Percentiles rank a stretch among this genome's conserved stretches.
phyloP scores from a whole-genome alignment of 2,888 invertebrate genomes.

The Dyspetes luteomarginatus region DNA sequence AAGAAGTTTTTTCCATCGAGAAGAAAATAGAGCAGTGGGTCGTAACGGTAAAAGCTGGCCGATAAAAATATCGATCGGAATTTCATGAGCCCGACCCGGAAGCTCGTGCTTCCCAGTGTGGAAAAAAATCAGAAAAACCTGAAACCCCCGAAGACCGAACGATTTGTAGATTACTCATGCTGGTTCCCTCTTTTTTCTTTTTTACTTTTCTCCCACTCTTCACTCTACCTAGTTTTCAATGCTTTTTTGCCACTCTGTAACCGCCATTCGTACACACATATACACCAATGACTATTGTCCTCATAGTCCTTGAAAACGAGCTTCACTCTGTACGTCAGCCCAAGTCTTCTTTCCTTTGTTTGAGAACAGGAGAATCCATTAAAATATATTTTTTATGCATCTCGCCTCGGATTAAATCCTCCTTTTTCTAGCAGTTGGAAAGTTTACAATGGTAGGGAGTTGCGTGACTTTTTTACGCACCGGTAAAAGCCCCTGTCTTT shows the following conservation, averaged over 20 bases:
- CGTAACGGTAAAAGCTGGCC: conserved; percentile 42
- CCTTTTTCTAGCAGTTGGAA: too few species aligned
- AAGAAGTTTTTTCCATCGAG: background rate
- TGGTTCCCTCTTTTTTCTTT: conserved; percentile 17
- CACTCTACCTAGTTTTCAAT: conserved; percentile 7
- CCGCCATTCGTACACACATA: background rate
- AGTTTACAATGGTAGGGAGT: too few species aligned
- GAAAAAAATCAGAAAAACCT: conserved; percentile 69
- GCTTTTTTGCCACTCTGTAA: conserved; percentile 43
- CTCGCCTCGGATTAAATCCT: background rate
- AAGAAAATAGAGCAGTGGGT: conserved; percentile 19
- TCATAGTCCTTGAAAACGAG: conserved; percentile 27
- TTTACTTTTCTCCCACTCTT: conserved; percentile 22
- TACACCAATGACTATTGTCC: conserved; percentile 40
- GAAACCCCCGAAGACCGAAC: conserved; percentile 20
- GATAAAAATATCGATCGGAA: conserved; percentile 73
- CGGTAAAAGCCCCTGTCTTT: too few species aligned
- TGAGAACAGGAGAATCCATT: conserved; percentile 29
- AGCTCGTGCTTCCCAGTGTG: conserved; percentile 65
- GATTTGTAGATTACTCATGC: conserved; percentile 4
- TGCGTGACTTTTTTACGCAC: too few species aligned
- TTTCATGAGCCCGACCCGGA: conserved; percentile 66
- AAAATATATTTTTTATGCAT: conserved; percentile 25
- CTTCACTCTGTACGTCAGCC: conserved; percentile 10
- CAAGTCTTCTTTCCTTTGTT: conserved; percentile 31